Conservation (phyloP, 2,888 invertebrate species). For the Tachystola acroxantha region DNA sequence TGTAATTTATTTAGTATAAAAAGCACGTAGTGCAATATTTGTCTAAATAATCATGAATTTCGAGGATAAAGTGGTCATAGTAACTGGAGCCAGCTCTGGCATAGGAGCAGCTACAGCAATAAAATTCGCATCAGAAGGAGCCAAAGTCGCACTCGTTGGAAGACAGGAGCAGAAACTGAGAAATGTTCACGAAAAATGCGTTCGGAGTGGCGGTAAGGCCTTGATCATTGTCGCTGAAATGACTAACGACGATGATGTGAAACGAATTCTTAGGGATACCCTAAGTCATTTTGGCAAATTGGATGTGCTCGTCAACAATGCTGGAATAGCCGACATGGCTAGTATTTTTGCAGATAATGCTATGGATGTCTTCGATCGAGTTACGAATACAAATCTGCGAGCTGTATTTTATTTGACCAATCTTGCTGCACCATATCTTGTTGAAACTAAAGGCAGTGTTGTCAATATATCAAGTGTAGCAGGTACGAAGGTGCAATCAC, state of each 20-base stretch:
- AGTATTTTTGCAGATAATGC: not conserved
- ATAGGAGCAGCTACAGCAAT: conserved; percentile 80
- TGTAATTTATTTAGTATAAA: too few species aligned
- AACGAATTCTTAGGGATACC: conserved; percentile 16
- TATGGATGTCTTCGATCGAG: not conserved
- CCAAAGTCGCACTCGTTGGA: conserved; percentile 76
- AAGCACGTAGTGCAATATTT: too few species aligned
- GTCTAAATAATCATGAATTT: conserved; percentile 12
- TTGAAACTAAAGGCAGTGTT: not conserved
- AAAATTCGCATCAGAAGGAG: conserved; percentile 78
- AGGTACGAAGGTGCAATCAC: not conserved
- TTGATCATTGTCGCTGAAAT: conserved; percentile 20
- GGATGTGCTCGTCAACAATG: conserved; percentile 21
- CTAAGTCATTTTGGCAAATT: conserved; percentile 16
- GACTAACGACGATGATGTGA: conserved; percentile 16
- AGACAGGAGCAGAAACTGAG: conserved; percentile 80
- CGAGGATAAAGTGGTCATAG: conserved; percentile 61
- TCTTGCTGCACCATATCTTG: not conserved
- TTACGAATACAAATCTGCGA: not conserved
- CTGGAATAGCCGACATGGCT: conserved; percentile 5
- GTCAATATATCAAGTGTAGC: conserved; percentile 1
- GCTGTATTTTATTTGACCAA: not conserved
- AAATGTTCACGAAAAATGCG: conserved; percentile 51
- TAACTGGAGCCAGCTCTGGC: conserved; percentile 81
- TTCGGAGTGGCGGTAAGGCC: conserved; percentile 10